Percentiles rank a stretch among this genome's conserved stretches.
Evolutionary conservation across 1,140 invertebrate genomes (phyloP).

Genomic region (Cydia strobilella): DNA sequence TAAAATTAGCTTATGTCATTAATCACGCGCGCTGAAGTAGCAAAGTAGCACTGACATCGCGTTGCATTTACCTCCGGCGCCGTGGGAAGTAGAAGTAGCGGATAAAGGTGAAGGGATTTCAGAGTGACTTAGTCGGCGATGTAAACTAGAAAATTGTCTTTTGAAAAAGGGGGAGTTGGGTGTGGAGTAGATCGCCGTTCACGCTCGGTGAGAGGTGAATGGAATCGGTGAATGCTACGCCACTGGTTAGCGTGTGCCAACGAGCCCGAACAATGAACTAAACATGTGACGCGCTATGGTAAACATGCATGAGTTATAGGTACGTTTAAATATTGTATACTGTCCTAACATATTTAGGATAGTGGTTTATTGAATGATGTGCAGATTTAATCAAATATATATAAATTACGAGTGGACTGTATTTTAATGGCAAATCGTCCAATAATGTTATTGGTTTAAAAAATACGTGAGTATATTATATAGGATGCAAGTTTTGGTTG

Average conservation of each 20-base stretch:
- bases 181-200: constrained; percentile 55
- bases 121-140: constrained; percentile 17
- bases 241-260: constrained; percentile 70
- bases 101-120: constrained; percentile 21
- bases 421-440: no score
- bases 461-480: no score
- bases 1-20: not conserved
- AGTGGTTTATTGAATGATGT: not conserved
- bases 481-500: no score
- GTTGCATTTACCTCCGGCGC: constrained; percentile 17
- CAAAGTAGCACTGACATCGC: constrained; percentile 23
- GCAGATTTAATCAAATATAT: no score
- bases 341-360: not conserved
- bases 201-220: constrained; percentile 76
- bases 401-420: no score
- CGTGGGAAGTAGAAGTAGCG: constrained; percentile 19
- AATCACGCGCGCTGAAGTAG: constrained; percentile 4
- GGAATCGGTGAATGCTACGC: constrained; percentile 68
- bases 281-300: constrained; percentile 52
- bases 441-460: no score
- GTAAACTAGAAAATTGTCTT: constrained; percentile 31
- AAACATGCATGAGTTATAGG: not conserved
- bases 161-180: constrained; percentile 19
- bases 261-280: constrained; percentile 74
- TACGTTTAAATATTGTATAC: not conserved